Conservation (phyloP, 2,888 invertebrate species). For the Orchesellides sinensis region DNA sequence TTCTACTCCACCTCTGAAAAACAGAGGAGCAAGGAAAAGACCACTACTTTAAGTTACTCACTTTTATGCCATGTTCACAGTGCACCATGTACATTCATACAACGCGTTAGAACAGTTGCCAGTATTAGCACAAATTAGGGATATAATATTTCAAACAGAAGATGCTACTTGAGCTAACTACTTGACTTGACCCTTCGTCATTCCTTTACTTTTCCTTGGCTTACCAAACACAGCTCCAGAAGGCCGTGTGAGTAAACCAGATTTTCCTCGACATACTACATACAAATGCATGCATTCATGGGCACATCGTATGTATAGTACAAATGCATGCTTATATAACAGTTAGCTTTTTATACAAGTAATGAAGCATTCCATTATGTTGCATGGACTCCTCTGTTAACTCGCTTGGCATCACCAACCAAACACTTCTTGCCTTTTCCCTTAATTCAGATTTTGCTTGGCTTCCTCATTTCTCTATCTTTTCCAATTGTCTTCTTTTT, state of each 20-base stretch:
- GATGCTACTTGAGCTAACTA: slow-evolving; percentile 57
- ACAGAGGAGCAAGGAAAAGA: slow-evolving; percentile 7
- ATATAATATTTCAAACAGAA: slow-evolving; percentile 24
- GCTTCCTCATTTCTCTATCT: slow-evolving; percentile 40
- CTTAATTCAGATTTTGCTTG: slow-evolving; percentile 31
- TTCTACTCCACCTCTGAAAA: neutral
- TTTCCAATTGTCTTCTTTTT: slow-evolving; percentile 38
- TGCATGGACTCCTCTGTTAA: slow-evolving; percentile 25
- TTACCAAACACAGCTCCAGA: neutral
- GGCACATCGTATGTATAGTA: neutral
- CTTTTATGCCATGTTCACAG: neutral
- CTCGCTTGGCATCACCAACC: slow-evolving; percentile 50
- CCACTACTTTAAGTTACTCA: slow-evolving; percentile 45
- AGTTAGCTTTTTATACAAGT: neutral
- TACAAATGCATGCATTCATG: neutral
- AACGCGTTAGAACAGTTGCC: slow-evolving; percentile 12
- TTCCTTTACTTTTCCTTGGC: slow-evolving; percentile 10
- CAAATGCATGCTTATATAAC: neutral
- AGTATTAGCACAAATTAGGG: slow-evolving; percentile 23
- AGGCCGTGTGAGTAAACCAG: neutral
- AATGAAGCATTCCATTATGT: neutral
- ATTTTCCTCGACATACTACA: slow-evolving; percentile 22
- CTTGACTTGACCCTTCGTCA: slow-evolving; percentile 66
- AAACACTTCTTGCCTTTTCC: slow-evolving; percentile 30
- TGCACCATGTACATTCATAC: neutral